phyloP scores from a whole-genome alignment of 1,140 invertebrate genomes.

The Drosophila santomea region DNA sequence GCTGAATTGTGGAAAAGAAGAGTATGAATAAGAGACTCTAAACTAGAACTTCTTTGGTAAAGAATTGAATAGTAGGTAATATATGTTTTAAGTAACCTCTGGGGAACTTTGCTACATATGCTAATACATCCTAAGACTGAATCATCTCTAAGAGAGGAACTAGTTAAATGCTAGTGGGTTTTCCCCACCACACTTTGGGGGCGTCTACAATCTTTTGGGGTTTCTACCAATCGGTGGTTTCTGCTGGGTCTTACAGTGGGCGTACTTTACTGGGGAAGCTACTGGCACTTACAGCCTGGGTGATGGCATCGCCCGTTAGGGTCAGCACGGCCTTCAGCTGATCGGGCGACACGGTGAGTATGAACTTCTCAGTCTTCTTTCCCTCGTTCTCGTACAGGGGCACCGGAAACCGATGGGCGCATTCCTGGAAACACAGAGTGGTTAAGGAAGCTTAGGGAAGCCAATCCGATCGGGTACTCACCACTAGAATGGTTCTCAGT shows the following conservation, averaged over 20 bases:
- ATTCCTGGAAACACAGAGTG: slow-evolving; percentile 87
- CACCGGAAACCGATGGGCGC: slow-evolving; percentile 93
- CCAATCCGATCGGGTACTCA: slow-evolving; percentile 84
- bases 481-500: slow-evolving; percentile 92
- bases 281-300: slow-evolving; percentile 90
- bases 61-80: too few species aligned
- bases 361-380: slow-evolving; percentile 95
- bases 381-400: slow-evolving; percentile 93
- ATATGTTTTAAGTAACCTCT: too few species aligned
- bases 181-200: background rate
- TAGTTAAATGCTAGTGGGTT: background rate
- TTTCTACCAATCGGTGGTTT: background rate
- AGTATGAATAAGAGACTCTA: too few species aligned
- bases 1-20: background rate
- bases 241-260: background rate
- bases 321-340: slow-evolving; percentile 96
- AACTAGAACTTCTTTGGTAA: too few species aligned
- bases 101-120: background rate
- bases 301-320: slow-evolving; percentile 95
- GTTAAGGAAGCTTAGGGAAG: background rate
- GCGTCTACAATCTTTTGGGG: background rate
- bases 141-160: background rate
- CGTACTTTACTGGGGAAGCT: background rate
- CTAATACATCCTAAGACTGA: background rate
- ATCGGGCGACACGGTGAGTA: slow-evolving; percentile 92